Evolutionary conservation across 2,113 vertebrate genomes (phyloP), one percentile per base, ranked within the genome.

Genomic region (Tor tambroides): DNA sequence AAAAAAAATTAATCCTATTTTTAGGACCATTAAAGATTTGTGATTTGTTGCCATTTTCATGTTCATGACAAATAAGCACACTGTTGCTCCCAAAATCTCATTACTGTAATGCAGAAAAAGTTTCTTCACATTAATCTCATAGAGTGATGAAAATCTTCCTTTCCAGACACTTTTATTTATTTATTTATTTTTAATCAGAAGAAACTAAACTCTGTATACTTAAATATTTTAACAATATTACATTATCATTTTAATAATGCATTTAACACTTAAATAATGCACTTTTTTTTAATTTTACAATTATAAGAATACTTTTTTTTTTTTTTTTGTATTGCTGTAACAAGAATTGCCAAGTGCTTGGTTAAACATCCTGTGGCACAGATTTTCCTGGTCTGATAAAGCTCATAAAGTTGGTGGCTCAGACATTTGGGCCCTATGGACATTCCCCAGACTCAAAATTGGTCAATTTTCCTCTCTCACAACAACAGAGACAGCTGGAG

Each of bases 381-480:
- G 30, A 32, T 43, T 80, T 26, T 3, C 49, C 26, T 5, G 65
- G 61, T 71, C 41, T 71, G 61, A 69, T 56, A 69, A 69, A 51
- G 28, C 77, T 69, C 79, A 80, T 63, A 63, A 80, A 80, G 56
- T 63, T 28, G 35, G 32, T 71, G 63, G 12, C 28, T 21, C 43
- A 67, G 43, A 21, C 59, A 32, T 8, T 54, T 38, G 0, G 2
- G 35, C 30, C 67, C 71, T 65, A 28, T 23, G 49, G 28, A 49
- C 43, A 78, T 30, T 46, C 78, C 23, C 26, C 63, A 75, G 17
- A 43, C 63, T 51, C 78, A 79, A 43, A 82, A 85, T 63, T 41
- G 30, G 76, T 32, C 41, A 80, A 17, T 69, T 80, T 80, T 35
- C n/a, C 26, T 63, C 46, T 69, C 32, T 85, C 72, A 23, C 80